Evolutionary conservation across 2,797 vertebrate species (phyloP), one percentile per base, ranked within the genome.

Genomic region (Onychomys torridus): DNA sequence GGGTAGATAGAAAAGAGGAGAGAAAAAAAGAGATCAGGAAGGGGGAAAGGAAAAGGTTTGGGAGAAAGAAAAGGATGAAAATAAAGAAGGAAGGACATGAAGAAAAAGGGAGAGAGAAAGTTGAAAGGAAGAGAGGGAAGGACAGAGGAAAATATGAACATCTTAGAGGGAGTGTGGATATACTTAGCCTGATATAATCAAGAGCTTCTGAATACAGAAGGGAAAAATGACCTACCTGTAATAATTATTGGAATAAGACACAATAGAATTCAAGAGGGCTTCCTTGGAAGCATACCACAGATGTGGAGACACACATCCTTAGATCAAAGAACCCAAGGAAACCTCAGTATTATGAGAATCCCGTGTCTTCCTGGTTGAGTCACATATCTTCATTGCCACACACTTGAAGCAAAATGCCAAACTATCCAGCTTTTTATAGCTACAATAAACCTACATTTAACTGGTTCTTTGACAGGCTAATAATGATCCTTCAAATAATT

Each of bases 41-140:
- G 13, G 19, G 4, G 0, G 11, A n/a, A 13, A 23, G 2, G n/a
- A 46, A 6, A 29, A 10, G 8, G 3, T n/a, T n/a, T n/a, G 13
- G 19, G 4, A 0, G 11, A n/a, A 13, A 23, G 2, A 46, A 6
- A 29, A 10, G 8, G 3, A 40, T 23, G 32, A 32, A 40, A 46
- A 9, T 12, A 34, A 32, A 40, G 25, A 17, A 43, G 73, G 11
- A 27, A 46, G 5, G 13, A 29, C 75, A 46, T 14, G 12, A n/a
- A n/a, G 46, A n/a, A n/a, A 10, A 23, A 14, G n/a, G 16, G 23
- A 27, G 17, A 5, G 13, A 71, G n/a, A 29, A 71, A 19, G 4
- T 37, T 2, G 13, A 49, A 55, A 55, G 14, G 14, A 55, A n/a
- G 16, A 29, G 78, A 86, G 16, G 40, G 88, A 40, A 40, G 1